Percentiles rank a stretch among this genome's conserved stretches.
Conservation (phyloP, 2,113 vertebrate genomes). For the Osmerus eperlanus region DNA sequence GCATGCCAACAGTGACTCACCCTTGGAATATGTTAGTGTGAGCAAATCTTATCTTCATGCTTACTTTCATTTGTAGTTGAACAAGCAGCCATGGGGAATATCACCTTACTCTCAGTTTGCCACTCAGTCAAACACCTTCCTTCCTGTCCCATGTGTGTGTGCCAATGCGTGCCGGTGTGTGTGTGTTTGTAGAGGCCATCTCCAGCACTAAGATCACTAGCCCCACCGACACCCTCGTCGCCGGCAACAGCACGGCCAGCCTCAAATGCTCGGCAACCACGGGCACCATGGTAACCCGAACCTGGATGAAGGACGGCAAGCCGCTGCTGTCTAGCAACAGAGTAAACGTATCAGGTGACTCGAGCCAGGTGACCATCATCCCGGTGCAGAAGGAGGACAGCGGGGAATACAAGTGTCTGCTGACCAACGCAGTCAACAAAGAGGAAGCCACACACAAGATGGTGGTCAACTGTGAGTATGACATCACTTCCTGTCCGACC, state of each 20-base stretch:
- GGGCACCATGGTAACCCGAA: neutral
- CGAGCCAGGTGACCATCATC: neutral
- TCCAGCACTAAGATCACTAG: conserved; percentile 12
- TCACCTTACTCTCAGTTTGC: neutral
- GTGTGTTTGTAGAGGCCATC: conserved; percentile 17
- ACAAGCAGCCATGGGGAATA: neutral
- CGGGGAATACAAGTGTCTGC: conserved; percentile 16
- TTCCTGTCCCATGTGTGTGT: neutral
- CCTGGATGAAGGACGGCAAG: conserved; percentile 22
- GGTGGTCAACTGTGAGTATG: conserved; percentile 21
- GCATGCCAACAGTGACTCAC: neutral
- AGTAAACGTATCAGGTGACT: conserved; percentile 6
- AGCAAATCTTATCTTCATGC: neutral
- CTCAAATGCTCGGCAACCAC: conserved; percentile 15
- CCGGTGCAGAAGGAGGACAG: conserved; percentile 10
- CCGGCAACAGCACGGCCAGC: conserved; percentile 20
- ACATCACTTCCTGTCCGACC: neutral
- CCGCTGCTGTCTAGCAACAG: conserved; percentile 17
- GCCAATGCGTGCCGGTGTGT: neutral
- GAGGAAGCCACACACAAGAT: conserved; percentile 6
- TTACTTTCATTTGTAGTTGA: neutral
- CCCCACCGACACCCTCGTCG: conserved; percentile 6
- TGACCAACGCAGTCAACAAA: conserved; percentile 12
- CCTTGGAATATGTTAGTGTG: neutral
- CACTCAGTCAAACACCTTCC: neutral